Percentiles rank a stretch among this genome's conserved stretches.
Evolutionary conservation across 1,140 invertebrate genomes (phyloP).

Genomic region (Drosophila ficusphila): DNA sequence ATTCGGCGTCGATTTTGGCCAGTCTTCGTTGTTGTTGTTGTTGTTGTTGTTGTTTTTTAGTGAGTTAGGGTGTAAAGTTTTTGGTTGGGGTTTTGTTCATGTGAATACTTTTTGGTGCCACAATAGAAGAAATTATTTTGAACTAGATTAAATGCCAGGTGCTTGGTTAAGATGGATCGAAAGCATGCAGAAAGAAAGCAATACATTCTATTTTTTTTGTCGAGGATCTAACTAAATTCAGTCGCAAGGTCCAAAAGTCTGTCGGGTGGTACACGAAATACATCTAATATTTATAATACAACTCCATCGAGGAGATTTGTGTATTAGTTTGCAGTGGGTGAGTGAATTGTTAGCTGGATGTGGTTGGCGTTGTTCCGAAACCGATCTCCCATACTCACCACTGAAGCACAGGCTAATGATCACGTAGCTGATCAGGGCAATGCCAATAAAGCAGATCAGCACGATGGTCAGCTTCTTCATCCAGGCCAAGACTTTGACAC

Average conservation of each 20-base stretch:
- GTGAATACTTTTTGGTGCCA: conserved; percentile 70
- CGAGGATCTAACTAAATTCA: too few species aligned
- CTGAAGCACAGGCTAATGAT: conserved; percentile 80
- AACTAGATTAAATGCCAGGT: conserved; percentile 58
- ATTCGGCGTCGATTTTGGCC: conserved; percentile 70
- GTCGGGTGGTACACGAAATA: neutral
- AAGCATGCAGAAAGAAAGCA: conserved; percentile 37
- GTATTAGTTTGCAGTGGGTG: conserved; percentile 53
- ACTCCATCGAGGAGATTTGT: neutral
- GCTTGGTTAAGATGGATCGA: conserved; percentile 51
- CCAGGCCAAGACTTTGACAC: conserved; percentile 78
- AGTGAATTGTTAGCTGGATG: conserved; percentile 67
- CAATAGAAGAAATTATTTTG: conserved; percentile 63
- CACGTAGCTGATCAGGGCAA: conserved; percentile 78
- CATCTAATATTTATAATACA: conserved; percentile 1
- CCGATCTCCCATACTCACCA: conserved; percentile 63
- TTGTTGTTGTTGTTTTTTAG: conserved; percentile 59
- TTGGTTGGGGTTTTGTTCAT: conserved; percentile 44
- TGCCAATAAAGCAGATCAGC: conserved; percentile 79
- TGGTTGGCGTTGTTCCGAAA: conserved; percentile 8
- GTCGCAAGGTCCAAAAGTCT: neutral
- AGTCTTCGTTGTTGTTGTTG: conserved; percentile 61
- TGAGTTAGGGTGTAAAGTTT: conserved; percentile 76
- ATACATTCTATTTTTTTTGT: neutral
- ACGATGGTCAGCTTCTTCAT: conserved; percentile 82